These are phyloP conservation scores for Rhyzopertha dominica DNA, from an alignment of 1,140 invertebrate species.

Conservation along the genomic window DNA sequence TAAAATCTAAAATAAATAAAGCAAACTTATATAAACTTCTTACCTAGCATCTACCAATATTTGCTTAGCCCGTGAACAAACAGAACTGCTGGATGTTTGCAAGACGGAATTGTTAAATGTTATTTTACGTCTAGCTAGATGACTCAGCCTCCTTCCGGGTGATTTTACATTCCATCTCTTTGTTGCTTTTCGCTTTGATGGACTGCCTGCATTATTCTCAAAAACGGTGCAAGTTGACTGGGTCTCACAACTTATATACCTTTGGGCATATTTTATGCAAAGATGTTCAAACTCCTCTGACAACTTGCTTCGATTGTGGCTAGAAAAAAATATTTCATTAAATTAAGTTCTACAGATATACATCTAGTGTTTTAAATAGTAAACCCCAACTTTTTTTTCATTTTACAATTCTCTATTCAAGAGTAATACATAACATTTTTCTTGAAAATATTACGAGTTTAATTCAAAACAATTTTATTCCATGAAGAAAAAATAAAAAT, in stretches of 20 bases:
- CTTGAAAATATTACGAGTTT: too few relatives aligned
- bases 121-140: constrained; percentile 58
- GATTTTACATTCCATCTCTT: constrained; percentile 55
- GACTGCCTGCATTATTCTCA: constrained; percentile 51
- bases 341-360: too few relatives aligned
- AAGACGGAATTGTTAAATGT: constrained; percentile 57
- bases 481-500: too few relatives aligned
- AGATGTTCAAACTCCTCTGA: constrained; percentile 60
- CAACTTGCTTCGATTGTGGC: constrained; percentile 57
- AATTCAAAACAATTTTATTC: too few relatives aligned
- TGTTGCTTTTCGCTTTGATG: constrained; percentile 51
- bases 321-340: constrained; percentile 49
- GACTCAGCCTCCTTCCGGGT: constrained; percentile 60
- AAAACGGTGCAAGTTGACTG: constrained; percentile 59
- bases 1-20: too few relatives aligned
- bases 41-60: constrained; percentile 42
- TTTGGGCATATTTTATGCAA: constrained; percentile 53
- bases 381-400: too few relatives aligned
- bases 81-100: constrained; percentile 24
- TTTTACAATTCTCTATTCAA: too few relatives aligned
- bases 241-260: constrained; percentile 61
- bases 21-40: too few relatives aligned
- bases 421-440: too few relatives aligned
- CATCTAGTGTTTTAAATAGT: too few relatives aligned
- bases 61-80: constrained; percentile 34